Percentiles rank a stretch among this genome's conserved stretches.
phyloP scores from a whole-genome alignment of 1,140 invertebrate species.

The Littorina saxatilis region DNA sequence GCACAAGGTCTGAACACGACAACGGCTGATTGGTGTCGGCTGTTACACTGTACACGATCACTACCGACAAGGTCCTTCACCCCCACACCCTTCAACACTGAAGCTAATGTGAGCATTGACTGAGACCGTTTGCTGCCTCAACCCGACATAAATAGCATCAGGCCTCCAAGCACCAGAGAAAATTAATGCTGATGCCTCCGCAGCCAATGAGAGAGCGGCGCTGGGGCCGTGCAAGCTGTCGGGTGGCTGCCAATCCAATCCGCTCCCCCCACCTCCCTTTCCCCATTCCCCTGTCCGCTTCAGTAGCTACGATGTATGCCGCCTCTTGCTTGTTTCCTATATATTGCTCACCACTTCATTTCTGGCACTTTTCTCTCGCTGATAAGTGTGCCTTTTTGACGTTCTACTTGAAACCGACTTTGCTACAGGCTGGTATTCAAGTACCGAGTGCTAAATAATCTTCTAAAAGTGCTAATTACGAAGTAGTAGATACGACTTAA shows the following conservation, averaged over 20 bases:
- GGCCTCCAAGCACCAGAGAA: constrained; percentile 42
- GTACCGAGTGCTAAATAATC: no score
- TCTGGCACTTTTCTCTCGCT: no score
- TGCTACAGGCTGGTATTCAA: no score
- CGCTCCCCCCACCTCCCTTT: background rate
- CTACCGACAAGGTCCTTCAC: constrained; percentile 27
- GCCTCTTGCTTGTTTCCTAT: no score
- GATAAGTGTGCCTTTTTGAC: no score
- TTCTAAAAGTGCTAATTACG: no score
- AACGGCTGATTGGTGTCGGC: background rate
- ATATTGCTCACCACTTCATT: no score
- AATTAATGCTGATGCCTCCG: constrained; percentile 49
- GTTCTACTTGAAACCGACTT: no score
- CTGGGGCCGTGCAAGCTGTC: constrained; percentile 35
- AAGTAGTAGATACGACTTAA: no score
- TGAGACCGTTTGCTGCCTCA: constrained; percentile 46
- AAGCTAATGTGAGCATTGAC: constrained; percentile 44
- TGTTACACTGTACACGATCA: constrained; percentile 28
- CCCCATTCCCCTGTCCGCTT: background rate
- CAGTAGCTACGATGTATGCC: no score
- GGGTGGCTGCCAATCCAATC: constrained; percentile 43
- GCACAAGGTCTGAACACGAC: background rate
- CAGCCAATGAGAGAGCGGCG: constrained; percentile 51
- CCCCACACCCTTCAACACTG: constrained; percentile 27
- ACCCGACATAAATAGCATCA: constrained; percentile 56